phyloP scores from a whole-genome alignment of 2,113 vertebrate species.

The Otis tarda region DNA sequence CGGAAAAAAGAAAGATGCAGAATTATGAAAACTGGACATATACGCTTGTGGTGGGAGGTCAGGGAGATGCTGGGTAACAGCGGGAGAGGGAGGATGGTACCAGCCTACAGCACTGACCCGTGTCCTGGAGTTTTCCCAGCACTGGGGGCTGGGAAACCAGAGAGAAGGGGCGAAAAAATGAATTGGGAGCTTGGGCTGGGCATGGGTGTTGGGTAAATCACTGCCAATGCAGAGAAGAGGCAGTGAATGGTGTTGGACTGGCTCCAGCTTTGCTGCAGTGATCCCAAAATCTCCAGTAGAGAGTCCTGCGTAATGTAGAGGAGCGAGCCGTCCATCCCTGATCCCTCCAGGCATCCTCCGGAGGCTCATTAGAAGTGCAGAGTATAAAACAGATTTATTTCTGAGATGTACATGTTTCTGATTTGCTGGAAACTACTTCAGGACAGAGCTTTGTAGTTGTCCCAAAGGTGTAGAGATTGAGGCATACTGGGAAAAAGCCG shows the following conservation, averaged over 20 bases:
- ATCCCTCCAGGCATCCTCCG: background rate
- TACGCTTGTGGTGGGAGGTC: accelerated
- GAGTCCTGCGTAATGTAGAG: background rate
- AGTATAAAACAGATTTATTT: background rate
- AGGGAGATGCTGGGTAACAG: background rate
- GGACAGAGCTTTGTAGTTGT: background rate
- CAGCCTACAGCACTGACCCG: accelerated
- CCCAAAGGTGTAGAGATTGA: background rate
- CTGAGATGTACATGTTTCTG: background rate
- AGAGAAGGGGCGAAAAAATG: background rate
- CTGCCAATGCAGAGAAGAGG: background rate
- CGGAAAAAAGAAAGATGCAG: background rate
- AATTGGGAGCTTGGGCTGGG: background rate
- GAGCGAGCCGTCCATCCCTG: background rate
- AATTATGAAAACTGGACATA: background rate
- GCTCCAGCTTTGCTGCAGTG: background rate
- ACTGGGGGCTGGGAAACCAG: background rate
- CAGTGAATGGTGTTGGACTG: background rate
- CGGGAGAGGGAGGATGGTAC: background rate
- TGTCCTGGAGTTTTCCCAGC: background rate
- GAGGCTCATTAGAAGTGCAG: background rate
- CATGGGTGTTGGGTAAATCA: background rate
- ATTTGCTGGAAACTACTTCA: background rate
- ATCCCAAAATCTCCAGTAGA: background rate
- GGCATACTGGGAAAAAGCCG: background rate